Base-by-base conservation (phyloP, 2,113 vertebrate genomes). In the Octodon degus region DNA sequence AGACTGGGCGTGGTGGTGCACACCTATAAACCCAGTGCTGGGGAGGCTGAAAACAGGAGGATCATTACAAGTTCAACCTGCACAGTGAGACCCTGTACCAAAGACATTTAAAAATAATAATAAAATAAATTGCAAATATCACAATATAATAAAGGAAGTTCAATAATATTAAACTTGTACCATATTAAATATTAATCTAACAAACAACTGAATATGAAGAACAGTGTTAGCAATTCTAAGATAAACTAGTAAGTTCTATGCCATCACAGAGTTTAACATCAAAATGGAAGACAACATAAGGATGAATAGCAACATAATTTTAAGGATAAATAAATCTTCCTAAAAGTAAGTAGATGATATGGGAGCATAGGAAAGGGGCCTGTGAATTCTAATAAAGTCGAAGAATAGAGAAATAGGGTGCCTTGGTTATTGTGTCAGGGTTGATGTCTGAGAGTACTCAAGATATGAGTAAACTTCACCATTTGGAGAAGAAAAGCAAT, bases 41-140 rank as follows among this genome's bases (percentile, higher is more conserved):
- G 55, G 55, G 55, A 58, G 55, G 16, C 16, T 17, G 55, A 58
- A 58, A 58, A 55, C 53, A 55, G 53, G 53, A 14, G 53, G 53
- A 58, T 58, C 55, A 58, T 4, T 58, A 58, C 55, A 19, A 58
- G 17, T 58, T 55, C 14, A 14, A 55, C 53, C 53, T 58, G 55
- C 55, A 58, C 17, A 58, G 16, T 58, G 16, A 58, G 55, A 58
- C 16, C 55, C 55, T 58, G 16, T 58, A 58, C 16, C 55, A 58
- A 58, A 58, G 14, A 58, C 55, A 58, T 58, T 58, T 58, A 58
- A 58, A 5, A 58, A 58, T 58, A 58, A 58, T 58, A 58, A 58
- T 97, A 43, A 94, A 90, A 85, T 89, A 93, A 87, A 95, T 43
- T 70, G 5, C 70, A 96, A 96, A 93, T 27, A 87, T 76, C 24